These are phyloP conservation scores for Trissolcus japonicus DNA, from an alignment of 2,888 invertebrate species.

Conservation along the genomic window DNA sequence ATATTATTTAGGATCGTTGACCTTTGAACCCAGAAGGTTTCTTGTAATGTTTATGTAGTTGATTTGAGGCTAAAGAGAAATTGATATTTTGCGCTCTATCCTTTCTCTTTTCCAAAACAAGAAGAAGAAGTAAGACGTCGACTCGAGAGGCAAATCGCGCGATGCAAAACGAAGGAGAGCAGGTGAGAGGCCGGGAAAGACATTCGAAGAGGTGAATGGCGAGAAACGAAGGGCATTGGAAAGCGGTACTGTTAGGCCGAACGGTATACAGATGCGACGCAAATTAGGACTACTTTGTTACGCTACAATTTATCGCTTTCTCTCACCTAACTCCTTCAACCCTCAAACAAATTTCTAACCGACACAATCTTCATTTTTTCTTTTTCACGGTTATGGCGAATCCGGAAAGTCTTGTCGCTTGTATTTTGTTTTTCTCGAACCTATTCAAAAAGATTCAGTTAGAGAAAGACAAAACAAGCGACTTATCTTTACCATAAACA, in stretches of 20 bases:
- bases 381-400: not conserved
- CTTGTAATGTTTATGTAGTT: not conserved
- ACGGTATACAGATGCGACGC: slow-evolving; percentile 73
- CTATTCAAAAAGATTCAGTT: too few species aligned
- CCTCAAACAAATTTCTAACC: slow-evolving; percentile 6
- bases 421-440: too few species aligned
- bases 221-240: slow-evolving; percentile 73
- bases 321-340: slow-evolving; percentile 32
- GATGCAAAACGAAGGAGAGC: slow-evolving; percentile 66
- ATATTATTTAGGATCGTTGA: slow-evolving; percentile 3
- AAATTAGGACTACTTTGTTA: slow-evolving; percentile 73
- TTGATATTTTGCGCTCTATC: slow-evolving; percentile 46
- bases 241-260: slow-evolving; percentile 75
- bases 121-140: slow-evolving; percentile 28
- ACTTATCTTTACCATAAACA: not conserved
- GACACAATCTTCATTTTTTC: not conserved
- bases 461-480: not conserved
- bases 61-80: slow-evolving; percentile 44
- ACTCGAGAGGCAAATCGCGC: slow-evolving; percentile 17
- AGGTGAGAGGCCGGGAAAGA: slow-evolving; percentile 66
- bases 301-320: slow-evolving; percentile 66
- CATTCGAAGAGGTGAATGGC: slow-evolving; percentile 68
- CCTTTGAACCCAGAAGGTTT: slow-evolving; percentile 18
- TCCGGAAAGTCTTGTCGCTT: too few species aligned
- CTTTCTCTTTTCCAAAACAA: slow-evolving; percentile 56